A percentile compares a stretch with the other conserved stretches of the same genome.
These are phyloP conservation scores for Scaeva pyrastri DNA, from an alignment of 2,888 invertebrate genomes.

Conservation along the genomic window DNA sequence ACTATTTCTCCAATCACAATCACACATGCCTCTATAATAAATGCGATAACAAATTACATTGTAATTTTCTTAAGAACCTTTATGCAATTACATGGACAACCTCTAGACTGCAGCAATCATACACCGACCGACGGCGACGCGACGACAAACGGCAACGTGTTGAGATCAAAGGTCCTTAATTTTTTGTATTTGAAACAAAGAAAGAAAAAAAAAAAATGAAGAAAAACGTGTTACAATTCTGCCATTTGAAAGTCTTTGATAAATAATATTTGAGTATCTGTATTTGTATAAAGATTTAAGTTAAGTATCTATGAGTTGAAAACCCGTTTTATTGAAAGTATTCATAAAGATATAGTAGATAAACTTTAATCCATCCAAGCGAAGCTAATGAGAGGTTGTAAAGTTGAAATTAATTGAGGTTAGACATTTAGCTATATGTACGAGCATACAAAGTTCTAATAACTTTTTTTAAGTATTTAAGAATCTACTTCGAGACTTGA, in stretches of 20 bases:
- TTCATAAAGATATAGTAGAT: slow-evolving; percentile 17
- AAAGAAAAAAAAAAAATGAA: no score
- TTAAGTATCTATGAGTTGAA: neutral
- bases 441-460: slow-evolving; percentile 50
- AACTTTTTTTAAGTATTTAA: slow-evolving; percentile 9
- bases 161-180: slow-evolving; percentile 38
- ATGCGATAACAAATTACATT: slow-evolving; percentile 25
- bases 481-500: slow-evolving; percentile 13
- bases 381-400: slow-evolving; percentile 47
- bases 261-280: no score
- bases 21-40: neutral
- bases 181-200: no score
- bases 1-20: slow-evolving; percentile 7
- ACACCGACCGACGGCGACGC: no score
- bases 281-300: neutral
- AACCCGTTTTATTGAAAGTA: slow-evolving; percentile 22
- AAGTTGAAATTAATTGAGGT: slow-evolving; percentile 55
- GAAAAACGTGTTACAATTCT: slow-evolving; percentile 17
- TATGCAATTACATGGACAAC: slow-evolving; percentile 25
- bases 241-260: slow-evolving; percentile 2
- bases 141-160: no score
- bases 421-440: slow-evolving; percentile 9
- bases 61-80: slow-evolving; percentile 32
- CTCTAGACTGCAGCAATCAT: slow-evolving; percentile 37
- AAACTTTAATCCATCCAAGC: slow-evolving; percentile 48